These are phyloP conservation scores for Volucella zonaria DNA, from an alignment of 2,888 invertebrate species.

Conservation along the genomic window DNA sequence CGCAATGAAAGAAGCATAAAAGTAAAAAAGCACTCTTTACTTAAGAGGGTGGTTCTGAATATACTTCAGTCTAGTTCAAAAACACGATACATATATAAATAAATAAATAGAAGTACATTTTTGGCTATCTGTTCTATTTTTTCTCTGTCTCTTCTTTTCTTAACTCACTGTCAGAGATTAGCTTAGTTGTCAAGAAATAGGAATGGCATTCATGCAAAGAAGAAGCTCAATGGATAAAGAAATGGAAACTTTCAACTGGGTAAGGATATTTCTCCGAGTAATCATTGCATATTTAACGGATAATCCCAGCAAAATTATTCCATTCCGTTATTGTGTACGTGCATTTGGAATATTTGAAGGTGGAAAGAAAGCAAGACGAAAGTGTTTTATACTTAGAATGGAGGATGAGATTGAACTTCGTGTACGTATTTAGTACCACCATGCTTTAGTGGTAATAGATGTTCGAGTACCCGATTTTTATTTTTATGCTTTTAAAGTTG, in stretches of 20 bases:
- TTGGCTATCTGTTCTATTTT: slow-evolving; percentile 7
- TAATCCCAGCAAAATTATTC: slow-evolving; percentile 63
- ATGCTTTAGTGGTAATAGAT: slow-evolving; percentile 2
- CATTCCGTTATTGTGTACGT: slow-evolving; percentile 18
- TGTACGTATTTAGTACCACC: slow-evolving; percentile 3
- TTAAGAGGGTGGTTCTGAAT: slow-evolving; percentile 44
- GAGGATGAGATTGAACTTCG: slow-evolving; percentile 31
- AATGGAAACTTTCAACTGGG: slow-evolving; percentile 58
- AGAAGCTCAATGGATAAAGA: slow-evolving; percentile 45
- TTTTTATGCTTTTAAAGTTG: slow-evolving; percentile 16
- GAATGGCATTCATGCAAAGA: slow-evolving; percentile 60
- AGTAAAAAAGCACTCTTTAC: slow-evolving; percentile 44
- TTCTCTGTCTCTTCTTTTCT: slow-evolving; percentile 20
- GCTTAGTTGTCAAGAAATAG: slow-evolving; percentile 81
- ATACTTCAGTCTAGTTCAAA: slow-evolving; percentile 14
- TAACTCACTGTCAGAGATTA: slow-evolving; percentile 77
- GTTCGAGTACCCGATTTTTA: slow-evolving; percentile 1
- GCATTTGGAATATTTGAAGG: slow-evolving; percentile 38
- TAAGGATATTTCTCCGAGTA: slow-evolving; percentile 64
- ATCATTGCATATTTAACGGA: slow-evolving; percentile 73
- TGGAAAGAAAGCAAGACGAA: slow-evolving; percentile 26
- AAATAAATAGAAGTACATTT: slow-evolving; percentile 31
- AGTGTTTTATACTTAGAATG: slow-evolving; percentile 11
- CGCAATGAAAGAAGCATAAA: background rate
- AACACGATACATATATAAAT: slow-evolving; percentile 13